phyloP scores from a whole-genome alignment of 2,888 invertebrate species.

The Drosophila sordidapex region DNA sequence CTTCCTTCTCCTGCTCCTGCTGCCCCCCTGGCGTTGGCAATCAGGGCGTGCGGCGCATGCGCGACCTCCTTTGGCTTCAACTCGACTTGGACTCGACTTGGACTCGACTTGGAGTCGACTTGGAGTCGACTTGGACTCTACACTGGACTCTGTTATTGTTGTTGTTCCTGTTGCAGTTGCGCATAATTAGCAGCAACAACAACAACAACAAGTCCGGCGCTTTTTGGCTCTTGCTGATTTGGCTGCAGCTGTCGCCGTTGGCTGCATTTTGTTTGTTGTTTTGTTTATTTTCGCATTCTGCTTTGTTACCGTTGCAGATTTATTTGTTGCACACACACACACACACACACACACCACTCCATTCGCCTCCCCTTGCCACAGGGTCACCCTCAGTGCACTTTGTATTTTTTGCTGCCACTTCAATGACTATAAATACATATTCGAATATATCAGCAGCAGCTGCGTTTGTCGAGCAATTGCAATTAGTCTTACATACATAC shows the following conservation, averaged over 20 bases:
- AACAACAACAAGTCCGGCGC: slow-evolving; percentile 33
- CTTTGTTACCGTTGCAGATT: slow-evolving; percentile 60
- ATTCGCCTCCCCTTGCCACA: slow-evolving; percentile 1
- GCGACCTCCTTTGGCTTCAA: slow-evolving; percentile 60
- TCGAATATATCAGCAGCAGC: slow-evolving; percentile 37
- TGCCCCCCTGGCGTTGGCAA: slow-evolving; percentile 1
- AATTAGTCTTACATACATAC: slow-evolving; percentile 23
- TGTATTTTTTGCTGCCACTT: slow-evolving; percentile 44
- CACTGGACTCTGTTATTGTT: slow-evolving; percentile 25
- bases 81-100: slow-evolving; percentile 12
- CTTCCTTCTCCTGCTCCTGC: slow-evolving; percentile 9
- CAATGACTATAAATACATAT: slow-evolving; percentile 38
- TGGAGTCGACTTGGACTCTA: slow-evolving; percentile 10
- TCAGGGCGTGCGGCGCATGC: slow-evolving; percentile 61
- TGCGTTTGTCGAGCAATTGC: slow-evolving; percentile 42
- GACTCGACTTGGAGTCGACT: slow-evolving; percentile 6
- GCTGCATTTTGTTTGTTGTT: slow-evolving; percentile 9
- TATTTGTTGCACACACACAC: slow-evolving; percentile 59
- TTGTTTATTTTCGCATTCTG: slow-evolving; percentile 27
- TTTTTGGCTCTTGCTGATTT: slow-evolving; percentile 36
- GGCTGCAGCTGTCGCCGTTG: slow-evolving; percentile 42
- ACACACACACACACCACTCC: slow-evolving; percentile 4
- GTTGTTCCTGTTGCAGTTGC: slow-evolving; percentile 32
- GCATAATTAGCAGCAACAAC: slow-evolving; percentile 66
- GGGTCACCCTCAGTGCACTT: slow-evolving; percentile 45